phyloP scores from a whole-genome alignment of 2,797 vertebrate species.

The Sparidentex hasta region DNA sequence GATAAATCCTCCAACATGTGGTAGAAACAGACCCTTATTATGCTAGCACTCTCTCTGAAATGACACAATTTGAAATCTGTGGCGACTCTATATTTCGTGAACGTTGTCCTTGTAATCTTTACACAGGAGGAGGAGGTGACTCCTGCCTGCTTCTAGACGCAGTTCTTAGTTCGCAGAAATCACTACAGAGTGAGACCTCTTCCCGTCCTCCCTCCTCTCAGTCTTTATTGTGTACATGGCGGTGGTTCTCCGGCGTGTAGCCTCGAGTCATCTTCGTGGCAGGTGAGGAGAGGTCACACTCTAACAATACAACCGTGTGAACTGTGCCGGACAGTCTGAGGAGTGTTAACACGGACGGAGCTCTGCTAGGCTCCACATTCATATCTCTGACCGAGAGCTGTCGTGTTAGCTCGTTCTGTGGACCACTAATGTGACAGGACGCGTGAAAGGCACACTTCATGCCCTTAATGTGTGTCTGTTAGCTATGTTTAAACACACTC shows the following conservation, averaged over 20 bases:
- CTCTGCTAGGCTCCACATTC: too few relatives aligned
- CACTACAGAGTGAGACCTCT: constrained; percentile 22
- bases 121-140: too few relatives aligned
- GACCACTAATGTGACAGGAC: accelerated
- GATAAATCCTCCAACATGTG: too few relatives aligned
- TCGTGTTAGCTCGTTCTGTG: background rate
- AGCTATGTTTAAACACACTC: background rate
- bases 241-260: accelerated
- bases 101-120: too few relatives aligned
- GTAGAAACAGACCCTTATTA: too few relatives aligned
- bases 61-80: background rate
- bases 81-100: background rate
- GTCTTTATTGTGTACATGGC: constrained; percentile 9
- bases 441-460: too few relatives aligned
- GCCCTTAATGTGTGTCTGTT: too few relatives aligned
- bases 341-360: background rate
- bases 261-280: accelerated
- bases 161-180: background rate
- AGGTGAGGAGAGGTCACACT: constrained; percentile 34
- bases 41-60: background rate
- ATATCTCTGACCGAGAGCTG: background rate
- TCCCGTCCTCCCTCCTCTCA: accelerated
- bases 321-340: too few relatives aligned
- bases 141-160: too few relatives aligned
- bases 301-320: background rate